A percentile compares a stretch with the other conserved stretches of the same genome.
Conservation (phyloP, 1,140 invertebrate species). For the Drosophila rufa region DNA sequence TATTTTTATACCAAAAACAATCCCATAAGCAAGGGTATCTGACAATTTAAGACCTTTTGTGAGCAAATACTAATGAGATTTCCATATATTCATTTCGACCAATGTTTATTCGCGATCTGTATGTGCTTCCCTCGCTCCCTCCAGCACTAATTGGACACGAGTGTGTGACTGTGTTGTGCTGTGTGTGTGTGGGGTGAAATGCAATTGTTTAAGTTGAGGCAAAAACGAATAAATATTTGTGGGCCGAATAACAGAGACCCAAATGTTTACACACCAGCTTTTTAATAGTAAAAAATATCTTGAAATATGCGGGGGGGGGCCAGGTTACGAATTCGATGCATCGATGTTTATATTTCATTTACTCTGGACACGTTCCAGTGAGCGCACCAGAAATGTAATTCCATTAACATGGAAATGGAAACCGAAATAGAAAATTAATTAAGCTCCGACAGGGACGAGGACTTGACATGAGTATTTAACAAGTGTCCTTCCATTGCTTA, state of each 20-base stretch:
- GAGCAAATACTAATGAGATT: conserved; percentile 3
- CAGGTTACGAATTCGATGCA: neutral
- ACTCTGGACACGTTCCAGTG: neutral
- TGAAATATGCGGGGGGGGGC: neutral
- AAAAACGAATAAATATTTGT: conserved; percentile 31
- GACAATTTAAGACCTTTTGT: neutral
- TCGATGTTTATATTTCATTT: conserved; percentile 21
- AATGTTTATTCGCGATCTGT: conserved; percentile 22
- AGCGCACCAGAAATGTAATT: conserved; percentile 34
- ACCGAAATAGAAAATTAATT: conserved; percentile 46
- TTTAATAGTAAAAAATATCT: neutral
- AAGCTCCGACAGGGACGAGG: conserved; percentile 17
- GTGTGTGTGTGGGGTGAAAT: neutral
- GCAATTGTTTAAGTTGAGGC: conserved; percentile 24
- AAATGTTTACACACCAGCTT: neutral
- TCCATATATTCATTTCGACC: conserved; percentile 11
- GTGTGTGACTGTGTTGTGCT: neutral
- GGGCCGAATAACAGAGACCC: conserved; percentile 2
- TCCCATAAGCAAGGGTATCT: neutral
- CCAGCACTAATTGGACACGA: conserved; percentile 20
- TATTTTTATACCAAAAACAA: neutral
- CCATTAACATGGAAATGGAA: conserved; percentile 33
- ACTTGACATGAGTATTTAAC: conserved; percentile 39
- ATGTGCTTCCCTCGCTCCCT: neutral
- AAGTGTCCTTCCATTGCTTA: conserved; percentile 36